Evolutionary conservation across 2,113 vertebrate species (phyloP), one percentile per base, ranked within the genome.

Genomic region (Neolamprologus fasciatus): DNA sequence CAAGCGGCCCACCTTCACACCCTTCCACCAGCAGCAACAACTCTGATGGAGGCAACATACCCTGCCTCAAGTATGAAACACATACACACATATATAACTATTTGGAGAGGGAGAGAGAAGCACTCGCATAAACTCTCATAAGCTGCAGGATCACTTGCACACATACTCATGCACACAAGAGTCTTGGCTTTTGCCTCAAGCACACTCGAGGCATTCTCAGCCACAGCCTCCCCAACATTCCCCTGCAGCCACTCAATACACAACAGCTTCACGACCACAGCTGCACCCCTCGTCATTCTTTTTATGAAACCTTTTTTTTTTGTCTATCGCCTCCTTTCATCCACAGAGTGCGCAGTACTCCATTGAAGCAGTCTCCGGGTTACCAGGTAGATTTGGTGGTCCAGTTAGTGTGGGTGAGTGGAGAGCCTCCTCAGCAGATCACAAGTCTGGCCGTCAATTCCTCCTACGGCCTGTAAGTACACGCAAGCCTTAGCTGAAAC

Each of bases 361-460:
- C 98, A 89, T 96, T 99, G 88, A 99, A 99, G 93, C 98, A 99
- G 94, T 98, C 98, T 92, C 96, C 98, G 8, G 99, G 99, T 54
- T 99, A 99, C 93, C 99, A 99, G 94, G 97, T 97, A 80, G 99
- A 99, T 80, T 94, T 99, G 31, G 97, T 99, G 92, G 97, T 99
- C 92, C 99, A 99, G 96, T 95, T 99, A 87, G 98, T 99, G 80
- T 99, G 99, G 99, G 98, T 99, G 90, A 96, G 97, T 53, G 99
- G 99, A 92, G 99, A 99, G 91, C 99, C 99, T 82, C 98, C 99
- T 73, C 99, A 99, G 21, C 98, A 97, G 87, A 99, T 99, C 95
- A 99, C 97, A 83, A 99, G 98, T 93, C 96, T 99, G 95, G 97
- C 97, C 5, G 89, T 99, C 86, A 99, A 98, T 91, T 99, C 99